phyloP scores from a whole-genome alignment of 1,140 invertebrate species.

The Pinna nobilis region DNA sequence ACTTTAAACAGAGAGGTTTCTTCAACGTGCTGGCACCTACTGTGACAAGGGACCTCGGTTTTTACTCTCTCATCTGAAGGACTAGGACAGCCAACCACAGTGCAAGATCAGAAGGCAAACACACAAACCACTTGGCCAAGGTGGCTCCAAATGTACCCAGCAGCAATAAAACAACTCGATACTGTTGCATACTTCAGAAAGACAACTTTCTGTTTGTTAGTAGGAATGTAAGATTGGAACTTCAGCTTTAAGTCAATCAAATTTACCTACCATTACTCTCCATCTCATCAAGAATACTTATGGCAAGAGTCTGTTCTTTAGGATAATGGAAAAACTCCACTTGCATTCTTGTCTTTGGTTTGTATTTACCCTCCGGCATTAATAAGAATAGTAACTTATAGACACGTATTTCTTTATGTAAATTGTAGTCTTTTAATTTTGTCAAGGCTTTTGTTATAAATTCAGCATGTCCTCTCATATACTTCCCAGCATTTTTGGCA shows the following conservation, averaged over 20 bases:
- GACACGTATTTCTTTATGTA: slow-evolving; percentile 89
- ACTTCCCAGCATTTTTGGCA: slow-evolving; percentile 52
- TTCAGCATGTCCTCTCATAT: slow-evolving; percentile 83
- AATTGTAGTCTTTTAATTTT: slow-evolving; percentile 91
- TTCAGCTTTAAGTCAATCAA: neutral
- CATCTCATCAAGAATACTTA: slow-evolving; percentile 92
- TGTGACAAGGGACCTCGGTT: no score
- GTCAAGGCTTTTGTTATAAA: slow-evolving; percentile 94
- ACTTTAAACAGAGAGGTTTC: neutral
- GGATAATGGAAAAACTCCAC: slow-evolving; percentile 92
- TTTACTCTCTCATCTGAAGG: no score
- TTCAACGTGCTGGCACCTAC: no score
- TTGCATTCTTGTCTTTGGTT: slow-evolving; percentile 81
- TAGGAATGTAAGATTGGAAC: neutral
- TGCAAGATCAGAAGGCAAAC: no score
- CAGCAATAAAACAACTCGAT: neutral
- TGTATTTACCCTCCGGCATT: slow-evolving; percentile 93
- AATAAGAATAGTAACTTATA: slow-evolving; percentile 94
- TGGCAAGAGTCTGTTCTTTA: slow-evolving; percentile 93
- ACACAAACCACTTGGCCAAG: no score
- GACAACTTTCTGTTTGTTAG: no score
- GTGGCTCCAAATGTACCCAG: neutral
- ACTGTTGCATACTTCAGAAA: no score
- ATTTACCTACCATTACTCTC: slow-evolving; percentile 84
- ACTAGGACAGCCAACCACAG: no score